Evolutionary conservation across 2,797 vertebrate genomes (phyloP), one percentile per base, ranked within the genome.

Genomic region (Sebastes vulpes): DNA sequence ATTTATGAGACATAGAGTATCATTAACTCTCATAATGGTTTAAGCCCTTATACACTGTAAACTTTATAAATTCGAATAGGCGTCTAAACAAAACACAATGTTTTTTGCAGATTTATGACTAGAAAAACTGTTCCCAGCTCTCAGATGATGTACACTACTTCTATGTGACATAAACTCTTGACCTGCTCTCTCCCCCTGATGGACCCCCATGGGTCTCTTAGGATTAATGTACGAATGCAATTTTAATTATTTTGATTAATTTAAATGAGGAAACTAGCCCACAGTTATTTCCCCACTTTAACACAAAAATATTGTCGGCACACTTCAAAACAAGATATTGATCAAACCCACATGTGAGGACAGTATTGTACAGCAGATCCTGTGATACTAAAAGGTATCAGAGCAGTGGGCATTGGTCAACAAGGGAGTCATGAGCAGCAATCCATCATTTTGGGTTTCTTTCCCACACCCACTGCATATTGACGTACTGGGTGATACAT

Each of bases 381-480:
- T 28, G 60, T 38, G 29, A 14, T 38, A 38, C 35, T 21, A 3
- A 35, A 42, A 32, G 3, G 61, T 26, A 25, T 20, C 69, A 11
- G 42, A 20, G 77, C 63, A 31, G 84, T 81, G 72, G 81, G 70
- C 3, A 20, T 75, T 53, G 68, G 84, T 68, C 84, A 83, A 14
- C 18, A 3, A 60, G 65, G 52, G 72, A 60, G 46, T 65, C 52
- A 52, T 0, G 16, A 48, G 53, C 56, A 75, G 61, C 64, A 10
- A 86, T 90, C 78, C 77, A 84, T 91, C 83, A 81, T 57, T 79
- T 87, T 20, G 2, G 58, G 29, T 84, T 73, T 80, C 64, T 69
- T 70, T 81, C 77, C 74, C 78, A 81, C 78, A 65, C 29, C 74
- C 38, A 59, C 81, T 53, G 53, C 56, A 38, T 76, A 82, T 82